phyloP scores from a whole-genome alignment of 2,888 invertebrate species.

The Abrostola triplasia region DNA sequence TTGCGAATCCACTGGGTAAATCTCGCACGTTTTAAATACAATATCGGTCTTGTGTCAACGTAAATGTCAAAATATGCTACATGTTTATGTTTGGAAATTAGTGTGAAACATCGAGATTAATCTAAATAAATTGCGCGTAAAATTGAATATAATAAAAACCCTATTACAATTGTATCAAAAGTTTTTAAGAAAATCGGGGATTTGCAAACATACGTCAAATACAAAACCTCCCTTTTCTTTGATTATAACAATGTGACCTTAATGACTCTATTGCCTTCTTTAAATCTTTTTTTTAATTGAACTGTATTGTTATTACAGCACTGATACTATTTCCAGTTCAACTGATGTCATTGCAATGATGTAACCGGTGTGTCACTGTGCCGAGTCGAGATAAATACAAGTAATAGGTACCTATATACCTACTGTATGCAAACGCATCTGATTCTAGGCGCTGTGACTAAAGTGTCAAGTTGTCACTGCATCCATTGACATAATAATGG shows the following conservation, averaged over 20 bases:
- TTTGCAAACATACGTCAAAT: no score
- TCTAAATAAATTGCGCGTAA: no score
- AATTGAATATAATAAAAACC: no score
- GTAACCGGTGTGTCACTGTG: constrained; percentile 20
- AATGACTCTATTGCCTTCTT: no score
- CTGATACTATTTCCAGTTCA: constrained; percentile 9
- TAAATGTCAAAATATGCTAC: no score
- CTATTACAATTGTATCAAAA: no score
- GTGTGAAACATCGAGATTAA: no score
- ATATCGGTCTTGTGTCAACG: no score
- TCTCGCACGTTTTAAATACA: no score
- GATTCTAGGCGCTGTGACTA: constrained; percentile 19
- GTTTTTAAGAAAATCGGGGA: no score
- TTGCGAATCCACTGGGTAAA: no score
- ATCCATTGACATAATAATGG: constrained; percentile 1
- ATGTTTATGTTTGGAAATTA: no score
- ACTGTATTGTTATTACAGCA: background rate
- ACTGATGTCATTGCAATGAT: constrained; percentile 34
- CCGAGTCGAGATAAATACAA: constrained; percentile 4
- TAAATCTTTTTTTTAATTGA: background rate
- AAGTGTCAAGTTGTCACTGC: constrained; percentile 16
- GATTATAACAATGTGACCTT: background rate
- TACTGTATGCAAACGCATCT: constrained; percentile 10
- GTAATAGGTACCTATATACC: constrained; percentile 6
- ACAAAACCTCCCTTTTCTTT: constrained; percentile 1